Conservation (phyloP, 1,140 invertebrate species). For the Euborellia annulipes region DNA sequence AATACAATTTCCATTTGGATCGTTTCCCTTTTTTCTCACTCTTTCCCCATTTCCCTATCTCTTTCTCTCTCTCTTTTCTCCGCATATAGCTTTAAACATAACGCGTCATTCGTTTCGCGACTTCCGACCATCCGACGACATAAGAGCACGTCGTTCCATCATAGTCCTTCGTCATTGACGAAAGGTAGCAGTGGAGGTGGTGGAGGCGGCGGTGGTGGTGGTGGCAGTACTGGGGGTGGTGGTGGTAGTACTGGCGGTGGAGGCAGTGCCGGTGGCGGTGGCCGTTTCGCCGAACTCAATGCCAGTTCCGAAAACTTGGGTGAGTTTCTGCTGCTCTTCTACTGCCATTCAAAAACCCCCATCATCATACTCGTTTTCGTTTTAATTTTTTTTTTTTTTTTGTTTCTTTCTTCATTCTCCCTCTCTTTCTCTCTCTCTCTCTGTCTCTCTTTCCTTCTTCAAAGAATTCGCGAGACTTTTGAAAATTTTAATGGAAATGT, state of each 20-base stretch:
- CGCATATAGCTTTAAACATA: constrained; percentile 73
- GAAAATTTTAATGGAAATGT: no score
- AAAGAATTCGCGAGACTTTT: no score
- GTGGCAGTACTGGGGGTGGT: constrained; percentile 24
- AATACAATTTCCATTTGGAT: neutral
- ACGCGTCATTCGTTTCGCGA: constrained; percentile 75
- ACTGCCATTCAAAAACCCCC: no score
- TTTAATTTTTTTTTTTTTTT: no score
- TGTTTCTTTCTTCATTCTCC: no score
- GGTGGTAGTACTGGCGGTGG: constrained; percentile 18
- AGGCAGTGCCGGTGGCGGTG: constrained; percentile 23
- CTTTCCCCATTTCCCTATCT: neutral
- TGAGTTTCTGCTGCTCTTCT: no score
- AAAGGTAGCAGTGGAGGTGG: constrained; percentile 11
- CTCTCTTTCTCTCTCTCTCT: no score
- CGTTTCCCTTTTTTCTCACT: neutral
- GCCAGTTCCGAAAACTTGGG: constrained; percentile 54
- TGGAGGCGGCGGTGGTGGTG: constrained; percentile 16
- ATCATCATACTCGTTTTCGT: no score
- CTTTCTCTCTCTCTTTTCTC: constrained; percentile 23
- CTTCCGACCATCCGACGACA: constrained; percentile 69
- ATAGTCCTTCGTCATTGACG: constrained; percentile 42
- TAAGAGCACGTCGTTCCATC: constrained; percentile 55
- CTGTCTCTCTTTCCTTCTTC: no score
- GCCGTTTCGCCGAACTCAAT: constrained; percentile 48